Percentiles rank a stretch among this genome's conserved stretches.
These are phyloP conservation scores for Glossosoma conforme DNA, from an alignment of 1,140 invertebrate genomes.

Conservation along the genomic window DNA sequence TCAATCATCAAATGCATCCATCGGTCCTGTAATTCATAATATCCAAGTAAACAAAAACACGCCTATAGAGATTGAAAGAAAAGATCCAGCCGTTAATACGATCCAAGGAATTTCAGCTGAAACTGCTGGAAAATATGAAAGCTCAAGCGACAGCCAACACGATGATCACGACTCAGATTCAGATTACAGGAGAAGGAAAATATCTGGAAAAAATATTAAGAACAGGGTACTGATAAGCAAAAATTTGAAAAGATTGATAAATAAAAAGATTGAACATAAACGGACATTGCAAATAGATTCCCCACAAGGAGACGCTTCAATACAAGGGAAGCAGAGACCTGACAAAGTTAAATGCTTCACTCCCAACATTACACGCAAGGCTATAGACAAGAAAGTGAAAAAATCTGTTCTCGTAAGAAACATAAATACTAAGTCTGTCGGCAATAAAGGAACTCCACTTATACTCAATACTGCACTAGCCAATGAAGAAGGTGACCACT, in stretches of 20 bases:
- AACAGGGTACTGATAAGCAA: slow-evolving; percentile 18
- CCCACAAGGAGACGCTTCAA: slow-evolving; percentile 1
- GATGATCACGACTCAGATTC: slow-evolving; percentile 48
- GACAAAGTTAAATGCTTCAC: slow-evolving; percentile 18
- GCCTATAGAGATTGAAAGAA: too few species aligned
- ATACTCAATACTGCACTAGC: neutral
- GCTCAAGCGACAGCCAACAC: slow-evolving; percentile 13
- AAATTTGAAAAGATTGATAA: slow-evolving; percentile 22
- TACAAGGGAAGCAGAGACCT: slow-evolving; percentile 14
- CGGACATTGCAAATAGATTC: slow-evolving; percentile 6
- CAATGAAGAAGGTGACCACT: slow-evolving; percentile 9
- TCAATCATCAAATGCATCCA: neutral
- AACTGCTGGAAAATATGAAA: too few species aligned
- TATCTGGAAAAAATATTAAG: slow-evolving; percentile 8
- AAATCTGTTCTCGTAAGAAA: slow-evolving; percentile 12
- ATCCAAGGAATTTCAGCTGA: too few species aligned
- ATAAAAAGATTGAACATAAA: slow-evolving; percentile 26
- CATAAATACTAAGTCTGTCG: neutral
- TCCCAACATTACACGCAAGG: slow-evolving; percentile 12
- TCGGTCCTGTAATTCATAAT: slow-evolving; percentile 3
- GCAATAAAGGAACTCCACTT: neutral
- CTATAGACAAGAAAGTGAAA: slow-evolving; percentile 22
- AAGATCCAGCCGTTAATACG: too few species aligned
- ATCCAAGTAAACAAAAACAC: too few species aligned
- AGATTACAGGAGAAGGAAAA: slow-evolving; percentile 34